Base-by-base conservation (phyloP, 2,888 invertebrate genomes). In the Tetragonula carbonaria region DNA sequence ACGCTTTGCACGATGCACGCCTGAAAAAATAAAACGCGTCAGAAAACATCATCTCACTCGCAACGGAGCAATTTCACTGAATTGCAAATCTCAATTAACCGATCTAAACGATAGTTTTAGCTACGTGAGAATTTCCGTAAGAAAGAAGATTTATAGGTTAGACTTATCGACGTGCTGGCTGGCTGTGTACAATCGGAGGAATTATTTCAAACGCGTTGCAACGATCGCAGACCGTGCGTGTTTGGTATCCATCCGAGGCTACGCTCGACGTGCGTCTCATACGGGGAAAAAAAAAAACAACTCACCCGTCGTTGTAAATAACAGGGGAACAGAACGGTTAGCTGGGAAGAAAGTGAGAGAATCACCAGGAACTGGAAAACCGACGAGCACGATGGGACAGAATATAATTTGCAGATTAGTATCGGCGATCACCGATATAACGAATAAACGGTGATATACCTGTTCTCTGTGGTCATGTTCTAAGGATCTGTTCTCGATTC, bases 391-490 rank as follows among this genome's bases (percentile, higher is more conserved):
- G 33, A 84, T 23, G 11, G 45, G 21, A 63, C 23, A 57, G 63
- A 16, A 57, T 28, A 62, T 28, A 45, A 55, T 33, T 8, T 59
- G 21, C 11, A 14, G 16, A 72, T 16, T 59, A 66, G 2, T 4
- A 51, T 18, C 6, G 13, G n/a, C 28, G 13, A 38, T 55, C 76
- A 67, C 23, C 14, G 21, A 82, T 38, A 82, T 38, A 23, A 51
- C 2, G 16, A 65, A n/a, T 68, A 68, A 59, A n/a, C 53, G 28
- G 71, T 63, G 38, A 14, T 59, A 45, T 71, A 90, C 87, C 87
- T 85, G 81, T 67, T 73, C 76, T 66, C 28, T 73, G 80, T 87
- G 85, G 87, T 89, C 89, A 90, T 89, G 73, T 90, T 89, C 81
- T 50, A 38, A 76, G 33, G 66, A 84, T 90, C 65, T 76, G 65